Evolutionary conservation across 2,797 vertebrate species (phyloP).

Genomic region (Xenopus petersii): DNA sequence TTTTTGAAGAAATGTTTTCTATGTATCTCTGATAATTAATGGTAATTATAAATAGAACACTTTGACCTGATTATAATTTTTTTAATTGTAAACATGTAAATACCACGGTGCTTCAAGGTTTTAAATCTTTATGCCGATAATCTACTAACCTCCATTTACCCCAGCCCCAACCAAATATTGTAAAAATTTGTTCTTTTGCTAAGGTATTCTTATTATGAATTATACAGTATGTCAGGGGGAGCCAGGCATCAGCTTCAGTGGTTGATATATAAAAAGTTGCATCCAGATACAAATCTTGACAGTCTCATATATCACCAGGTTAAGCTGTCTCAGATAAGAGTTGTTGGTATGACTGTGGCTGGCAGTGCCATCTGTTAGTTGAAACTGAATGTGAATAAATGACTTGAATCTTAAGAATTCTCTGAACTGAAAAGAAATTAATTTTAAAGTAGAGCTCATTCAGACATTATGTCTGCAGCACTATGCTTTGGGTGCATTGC

Average conservation of each 20-base stretch:
- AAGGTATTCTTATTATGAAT: no score
- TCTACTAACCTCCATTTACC: no score
- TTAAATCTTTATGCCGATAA: no score
- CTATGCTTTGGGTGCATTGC: neutral
- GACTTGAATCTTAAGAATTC: slow-evolving; percentile 14
- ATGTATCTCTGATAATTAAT: no score
- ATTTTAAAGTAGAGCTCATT: slow-evolving; percentile 5
- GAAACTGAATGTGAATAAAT: slow-evolving; percentile 24
- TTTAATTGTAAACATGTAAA: no score
- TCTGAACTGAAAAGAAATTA: slow-evolving; percentile 28
- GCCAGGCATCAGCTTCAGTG: slow-evolving; percentile 17
- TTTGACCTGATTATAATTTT: no score
- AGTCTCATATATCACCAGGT: slow-evolving; percentile 39
- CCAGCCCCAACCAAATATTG: no score
- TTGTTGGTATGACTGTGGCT: slow-evolving; percentile 25
- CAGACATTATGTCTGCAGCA: neutral
- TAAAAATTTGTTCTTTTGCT: no score
- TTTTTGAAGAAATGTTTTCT: no score
- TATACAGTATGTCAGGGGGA: slow-evolving; percentile 22
- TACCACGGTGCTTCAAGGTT: no score
- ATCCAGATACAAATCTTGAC: slow-evolving; percentile 32
- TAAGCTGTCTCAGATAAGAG: slow-evolving; percentile 38
- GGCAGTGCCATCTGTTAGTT: slow-evolving; percentile 34
- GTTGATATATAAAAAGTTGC: slow-evolving; percentile 33
- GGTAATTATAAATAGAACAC: no score